Evolutionary conservation across 2,797 vertebrate genomes (phyloP).

Genomic region (Brotula barbata): DNA sequence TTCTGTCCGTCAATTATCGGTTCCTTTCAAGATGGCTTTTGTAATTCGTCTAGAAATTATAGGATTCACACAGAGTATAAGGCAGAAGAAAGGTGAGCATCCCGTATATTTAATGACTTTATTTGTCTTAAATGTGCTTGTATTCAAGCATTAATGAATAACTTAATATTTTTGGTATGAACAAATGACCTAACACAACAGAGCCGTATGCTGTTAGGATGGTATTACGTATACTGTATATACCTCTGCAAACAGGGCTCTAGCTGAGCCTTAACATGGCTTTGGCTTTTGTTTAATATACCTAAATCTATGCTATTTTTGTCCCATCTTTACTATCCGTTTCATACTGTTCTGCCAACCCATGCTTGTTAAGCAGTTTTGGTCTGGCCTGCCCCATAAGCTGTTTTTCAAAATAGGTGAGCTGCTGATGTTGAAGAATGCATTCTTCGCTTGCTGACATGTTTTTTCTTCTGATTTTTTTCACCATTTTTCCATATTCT

Average conservation of each 20-base stretch:
- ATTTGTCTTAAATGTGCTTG: too few relatives aligned
- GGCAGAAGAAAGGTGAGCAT: too few relatives aligned
- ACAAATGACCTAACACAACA: constrained; percentile 34
- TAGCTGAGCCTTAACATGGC: neutral
- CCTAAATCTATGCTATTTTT: constrained; percentile 45
- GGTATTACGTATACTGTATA: constrained; percentile 28
- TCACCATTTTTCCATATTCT: neutral
- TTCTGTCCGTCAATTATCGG: too few relatives aligned
- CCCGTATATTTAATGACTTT: too few relatives aligned
- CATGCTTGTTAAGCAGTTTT: constrained; percentile 75
- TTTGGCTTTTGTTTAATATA: constrained; percentile 14
- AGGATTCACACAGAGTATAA: too few relatives aligned
- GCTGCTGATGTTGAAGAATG: constrained; percentile 75
- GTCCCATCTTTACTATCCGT: constrained; percentile 35
- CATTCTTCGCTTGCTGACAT: constrained; percentile 61
- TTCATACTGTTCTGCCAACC: constrained; percentile 58
- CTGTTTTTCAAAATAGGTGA: constrained; percentile 71
- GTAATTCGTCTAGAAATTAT: too few relatives aligned
- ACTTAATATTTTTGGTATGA: too few relatives aligned
- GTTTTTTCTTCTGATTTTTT: constrained; percentile 30
- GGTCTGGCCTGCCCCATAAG: constrained; percentile 57
- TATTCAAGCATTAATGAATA: too few relatives aligned
- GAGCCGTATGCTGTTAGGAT: constrained; percentile 26
- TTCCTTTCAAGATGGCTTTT: too few relatives aligned
- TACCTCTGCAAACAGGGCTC: constrained; percentile 11